Percentiles rank a stretch among this genome's conserved stretches.
Conservation (phyloP, 2,113 vertebrate species). For the Vidua chalybeata region DNA sequence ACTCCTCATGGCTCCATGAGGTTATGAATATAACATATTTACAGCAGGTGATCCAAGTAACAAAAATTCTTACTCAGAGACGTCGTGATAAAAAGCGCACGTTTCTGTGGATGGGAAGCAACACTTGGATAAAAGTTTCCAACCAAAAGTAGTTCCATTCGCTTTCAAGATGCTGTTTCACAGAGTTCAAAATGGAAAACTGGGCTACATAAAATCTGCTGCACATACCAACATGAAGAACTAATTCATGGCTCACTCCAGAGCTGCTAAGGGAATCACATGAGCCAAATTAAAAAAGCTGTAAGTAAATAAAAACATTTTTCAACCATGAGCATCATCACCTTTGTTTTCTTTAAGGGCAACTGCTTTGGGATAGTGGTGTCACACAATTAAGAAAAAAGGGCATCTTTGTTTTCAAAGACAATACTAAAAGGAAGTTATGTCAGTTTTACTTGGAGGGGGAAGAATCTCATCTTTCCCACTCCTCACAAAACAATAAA, state of each 20-base stretch:
- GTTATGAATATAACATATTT: conserved; percentile 78
- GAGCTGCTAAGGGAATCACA: conserved; percentile 44
- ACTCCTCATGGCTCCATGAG: conserved; percentile 70
- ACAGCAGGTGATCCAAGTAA: conserved; percentile 68
- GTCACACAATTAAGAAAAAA: conserved; percentile 29
- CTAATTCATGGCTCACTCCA: conserved; percentile 28
- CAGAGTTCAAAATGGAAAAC: conserved; percentile 40
- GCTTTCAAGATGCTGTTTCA: conserved; percentile 27
- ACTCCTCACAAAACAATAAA: conserved; percentile 52
- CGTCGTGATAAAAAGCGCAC: conserved; percentile 22
- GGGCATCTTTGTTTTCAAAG: conserved; percentile 37
- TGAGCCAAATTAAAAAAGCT: conserved; percentile 55
- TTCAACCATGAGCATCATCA: neutral
- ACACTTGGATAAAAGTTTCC: conserved; percentile 30
- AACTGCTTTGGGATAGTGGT: conserved; percentile 12
- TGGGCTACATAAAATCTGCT: conserved; percentile 62
- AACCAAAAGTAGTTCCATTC: conserved; percentile 16
- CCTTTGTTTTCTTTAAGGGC: conserved; percentile 18
- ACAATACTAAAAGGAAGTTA: conserved; percentile 42
- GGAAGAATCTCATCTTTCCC: neutral
- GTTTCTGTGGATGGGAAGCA: conserved; percentile 51
- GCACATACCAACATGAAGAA: conserved; percentile 49
- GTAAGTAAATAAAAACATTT: conserved; percentile 59
- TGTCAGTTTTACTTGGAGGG: neutral
- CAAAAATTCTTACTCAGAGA: conserved; percentile 57